Percentiles rank a stretch among this genome's conserved stretches.
Evolutionary conservation across 2,113 vertebrate species (phyloP).

Genomic region (Sebastes fasciatus): DNA sequence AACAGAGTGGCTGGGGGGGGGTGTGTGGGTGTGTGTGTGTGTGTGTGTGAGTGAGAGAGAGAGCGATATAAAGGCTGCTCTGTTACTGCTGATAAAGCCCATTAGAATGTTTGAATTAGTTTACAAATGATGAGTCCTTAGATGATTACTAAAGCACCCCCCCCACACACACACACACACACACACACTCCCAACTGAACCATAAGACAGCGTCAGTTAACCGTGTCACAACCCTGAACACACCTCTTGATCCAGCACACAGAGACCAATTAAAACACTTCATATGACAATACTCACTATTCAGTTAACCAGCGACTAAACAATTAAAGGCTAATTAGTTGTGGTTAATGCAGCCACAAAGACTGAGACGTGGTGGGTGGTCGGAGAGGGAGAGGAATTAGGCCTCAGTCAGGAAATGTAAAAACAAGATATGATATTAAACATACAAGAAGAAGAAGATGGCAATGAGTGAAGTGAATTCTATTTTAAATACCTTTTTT

Average conservation of each 20-base stretch:
- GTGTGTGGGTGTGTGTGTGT: conserved; percentile 36
- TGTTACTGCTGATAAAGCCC: conserved; percentile 66
- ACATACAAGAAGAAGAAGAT: not conserved
- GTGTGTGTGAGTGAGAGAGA: conserved; percentile 13
- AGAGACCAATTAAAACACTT: conserved; percentile 59
- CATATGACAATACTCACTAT: conserved; percentile 48
- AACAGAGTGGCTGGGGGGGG: not conserved
- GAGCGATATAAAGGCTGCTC: conserved; percentile 21
- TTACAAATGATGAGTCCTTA: conserved; percentile 65
- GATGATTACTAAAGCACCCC: conserved; percentile 49
- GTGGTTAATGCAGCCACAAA: conserved; percentile 28
- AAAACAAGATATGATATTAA: not conserved
- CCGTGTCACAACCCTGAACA: conserved; percentile 36
- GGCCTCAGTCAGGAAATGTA: not conserved
- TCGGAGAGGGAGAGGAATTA: not conserved
- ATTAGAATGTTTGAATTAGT: conserved; percentile 64
- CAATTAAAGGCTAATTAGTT: conserved; percentile 65
- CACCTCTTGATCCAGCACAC: conserved; percentile 27
- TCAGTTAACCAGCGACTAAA: conserved; percentile 58
- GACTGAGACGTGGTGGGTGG: not conserved
- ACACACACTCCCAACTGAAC: not conserved
- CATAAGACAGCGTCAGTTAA: conserved; percentile 37
- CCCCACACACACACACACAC: conserved; percentile 6
- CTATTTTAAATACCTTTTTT: not conserved
- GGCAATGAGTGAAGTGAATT: not conserved